phyloP scores from a whole-genome alignment of 2,797 vertebrate species.

The Danionella dracula region DNA sequence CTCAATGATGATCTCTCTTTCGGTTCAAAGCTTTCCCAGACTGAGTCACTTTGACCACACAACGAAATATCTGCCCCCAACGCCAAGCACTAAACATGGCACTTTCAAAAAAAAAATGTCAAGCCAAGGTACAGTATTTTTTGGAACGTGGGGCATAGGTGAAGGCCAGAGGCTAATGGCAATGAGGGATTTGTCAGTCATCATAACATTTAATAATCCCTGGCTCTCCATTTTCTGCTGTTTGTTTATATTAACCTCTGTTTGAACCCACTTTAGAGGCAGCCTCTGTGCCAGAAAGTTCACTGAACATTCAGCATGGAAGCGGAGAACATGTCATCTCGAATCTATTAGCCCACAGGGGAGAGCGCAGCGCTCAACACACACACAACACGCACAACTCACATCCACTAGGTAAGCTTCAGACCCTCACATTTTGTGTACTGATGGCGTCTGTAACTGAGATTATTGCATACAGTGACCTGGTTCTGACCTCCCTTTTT shows the following conservation, averaged over 20 bases:
- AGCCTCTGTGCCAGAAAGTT: conserved; percentile 90
- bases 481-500: conserved; percentile 60
- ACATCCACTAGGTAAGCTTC: conserved; percentile 54
- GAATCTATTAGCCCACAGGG: conserved; percentile 92
- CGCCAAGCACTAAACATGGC: conserved; percentile 41
- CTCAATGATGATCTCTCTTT: not conserved
- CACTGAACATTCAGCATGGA: conserved; percentile 86
- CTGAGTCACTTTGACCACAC: conserved; percentile 29
- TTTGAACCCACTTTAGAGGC: conserved; percentile 96
- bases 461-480: conserved; percentile 69
- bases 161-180: conserved; percentile 89
- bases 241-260: conserved; percentile 98
- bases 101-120: conserved; percentile 51
- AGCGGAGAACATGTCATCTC: conserved; percentile 88
- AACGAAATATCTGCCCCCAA: conserved; percentile 35
- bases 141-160: conserved; percentile 58
- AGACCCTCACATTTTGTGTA: conserved; percentile 62
- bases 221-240: conserved; percentile 85
- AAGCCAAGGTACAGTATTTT: conserved; percentile 51
- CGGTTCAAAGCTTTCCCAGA: conserved; percentile 2
- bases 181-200: conserved; percentile 89
- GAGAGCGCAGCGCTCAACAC: conserved; percentile 72
- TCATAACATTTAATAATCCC: conserved; percentile 89
- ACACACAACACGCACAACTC: conserved; percentile 39
- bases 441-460: conserved; percentile 71